A percentile compares a stretch with the other conserved stretches of the same genome.
Evolutionary conservation across 2,113 vertebrate genomes (phyloP).

Genomic region (Anolis sagrei): DNA sequence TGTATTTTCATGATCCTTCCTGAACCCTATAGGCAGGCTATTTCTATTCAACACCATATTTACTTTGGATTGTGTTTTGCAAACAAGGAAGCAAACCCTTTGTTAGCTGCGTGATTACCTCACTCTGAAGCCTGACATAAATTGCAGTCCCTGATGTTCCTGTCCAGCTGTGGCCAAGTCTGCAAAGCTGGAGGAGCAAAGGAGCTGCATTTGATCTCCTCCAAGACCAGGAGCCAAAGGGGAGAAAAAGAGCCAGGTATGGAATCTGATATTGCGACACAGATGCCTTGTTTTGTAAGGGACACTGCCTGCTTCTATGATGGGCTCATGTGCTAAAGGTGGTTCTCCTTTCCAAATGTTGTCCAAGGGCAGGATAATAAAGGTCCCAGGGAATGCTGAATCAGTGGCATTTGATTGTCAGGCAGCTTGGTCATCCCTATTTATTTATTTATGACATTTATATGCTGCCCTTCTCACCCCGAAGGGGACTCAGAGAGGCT

Average conservation of each 20-base stretch:
- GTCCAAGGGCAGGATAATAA: neutral
- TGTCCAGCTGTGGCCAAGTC: neutral
- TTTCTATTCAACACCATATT: slow-evolving; percentile 31
- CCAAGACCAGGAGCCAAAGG: neutral
- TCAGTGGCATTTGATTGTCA: too few species aligned
- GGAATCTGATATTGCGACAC: neutral
- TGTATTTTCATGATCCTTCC: neutral
- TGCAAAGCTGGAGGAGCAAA: neutral
- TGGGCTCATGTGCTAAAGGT: neutral
- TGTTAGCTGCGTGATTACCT: slow-evolving; percentile 21
- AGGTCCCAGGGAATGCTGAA: neutral
- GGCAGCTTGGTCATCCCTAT: neutral
- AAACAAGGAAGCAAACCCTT: slow-evolving; percentile 33
- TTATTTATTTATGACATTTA: too few species aligned
- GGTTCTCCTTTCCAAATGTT: neutral
- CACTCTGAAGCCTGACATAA: slow-evolving; percentile 14
- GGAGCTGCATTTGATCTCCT: neutral
- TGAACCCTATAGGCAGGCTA: neutral
- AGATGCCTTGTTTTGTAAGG: neutral
- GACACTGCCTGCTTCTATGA: neutral
- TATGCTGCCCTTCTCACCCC: too few species aligned
- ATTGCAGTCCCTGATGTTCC: neutral
- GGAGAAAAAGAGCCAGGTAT: slow-evolving; percentile 12
- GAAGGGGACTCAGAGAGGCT: too few species aligned
- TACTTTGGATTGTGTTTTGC: slow-evolving; percentile 24